Conservation (phyloP, 2,113 vertebrate genomes). For the Apistogramma diplotaenia region DNA sequence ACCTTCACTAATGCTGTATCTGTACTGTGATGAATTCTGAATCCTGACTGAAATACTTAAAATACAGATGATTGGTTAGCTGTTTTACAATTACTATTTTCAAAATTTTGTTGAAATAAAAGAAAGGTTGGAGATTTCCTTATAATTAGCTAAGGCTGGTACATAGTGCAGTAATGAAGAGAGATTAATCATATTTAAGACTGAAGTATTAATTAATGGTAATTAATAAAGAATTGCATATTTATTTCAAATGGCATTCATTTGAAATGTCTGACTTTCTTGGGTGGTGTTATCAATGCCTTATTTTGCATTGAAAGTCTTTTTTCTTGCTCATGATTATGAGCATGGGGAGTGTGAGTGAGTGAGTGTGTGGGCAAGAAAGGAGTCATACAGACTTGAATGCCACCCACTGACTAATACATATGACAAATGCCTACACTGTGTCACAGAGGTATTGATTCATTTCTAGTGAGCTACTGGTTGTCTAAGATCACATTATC, state of each 20-base stretch:
- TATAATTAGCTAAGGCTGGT: too few relatives aligned
- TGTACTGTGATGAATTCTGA: too few relatives aligned
- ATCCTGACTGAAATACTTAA: too few relatives aligned
- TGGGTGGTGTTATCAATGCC: background rate
- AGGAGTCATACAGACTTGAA: slow-evolving; percentile 1
- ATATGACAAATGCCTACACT: slow-evolving; percentile 9
- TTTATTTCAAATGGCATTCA: background rate
- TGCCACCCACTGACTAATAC: slow-evolving; percentile 23
- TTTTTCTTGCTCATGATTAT: background rate
- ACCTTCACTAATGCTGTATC: too few relatives aligned
- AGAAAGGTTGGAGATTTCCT: too few relatives aligned
- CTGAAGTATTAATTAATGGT: too few relatives aligned
- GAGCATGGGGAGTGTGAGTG: background rate
- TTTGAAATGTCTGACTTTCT: background rate
- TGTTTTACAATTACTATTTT: too few relatives aligned
- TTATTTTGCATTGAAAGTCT: background rate
- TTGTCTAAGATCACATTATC: background rate
- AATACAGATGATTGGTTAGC: too few relatives aligned
- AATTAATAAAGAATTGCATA: background rate
- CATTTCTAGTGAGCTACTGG: background rate
- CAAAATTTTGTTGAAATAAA: too few relatives aligned
- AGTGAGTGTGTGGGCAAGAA: slow-evolving; percentile 1
- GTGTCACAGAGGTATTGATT: background rate
- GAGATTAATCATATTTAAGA: too few relatives aligned
- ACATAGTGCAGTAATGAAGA: too few relatives aligned